Evolutionary conservation across 2,888 invertebrate genomes (phyloP), one percentile per base, ranked within the genome.

Genomic region (Torymus tubicola): DNA sequence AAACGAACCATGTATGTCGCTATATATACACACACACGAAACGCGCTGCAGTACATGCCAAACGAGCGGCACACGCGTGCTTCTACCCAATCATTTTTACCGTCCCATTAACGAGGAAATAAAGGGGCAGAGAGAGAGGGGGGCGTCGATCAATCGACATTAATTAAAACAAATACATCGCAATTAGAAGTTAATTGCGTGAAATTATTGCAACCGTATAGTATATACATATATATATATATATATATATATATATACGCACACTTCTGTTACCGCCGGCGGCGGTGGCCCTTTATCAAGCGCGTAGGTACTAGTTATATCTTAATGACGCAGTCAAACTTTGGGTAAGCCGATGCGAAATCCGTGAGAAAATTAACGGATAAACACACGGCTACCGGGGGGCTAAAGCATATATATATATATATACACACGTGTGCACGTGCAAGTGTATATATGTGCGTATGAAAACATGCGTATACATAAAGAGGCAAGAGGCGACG

Each of bases 291-390:
- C 31, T 31, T 31, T 31, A 31, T 31, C 31, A 31, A 3, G 31
- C 31, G 58, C 14, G 63, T 24, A 42, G 53, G 42, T 55, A 55
- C 61, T 64, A 31, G 18, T 58, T 64, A 50, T 63, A 63, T 71
- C 67, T 76, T 76, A 72, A 76, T 80, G 53, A 12, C 50, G 58
- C n/a, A 78, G 65, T 61, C 64, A 74, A 81, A 81, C 11, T 65
- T 73, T 50, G 50, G 63, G 18, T 77, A 72, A 77, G 58, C 64
- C 63, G 71, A 61, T 58, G 77, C 73, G 63, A 74, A 78, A 81
- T 69, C 58, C 78, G 81, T 65, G 77, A 74, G 78, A 78, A 81
- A 81, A 81, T 78, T 71, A 78, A 78, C 67, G 81, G 55, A 81
- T 77, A 81, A 77, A 70, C 58, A 77, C 64, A 63, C 55, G 24